phyloP scores from a whole-genome alignment of 2,888 invertebrate genomes.

The Phortica magna region DNA sequence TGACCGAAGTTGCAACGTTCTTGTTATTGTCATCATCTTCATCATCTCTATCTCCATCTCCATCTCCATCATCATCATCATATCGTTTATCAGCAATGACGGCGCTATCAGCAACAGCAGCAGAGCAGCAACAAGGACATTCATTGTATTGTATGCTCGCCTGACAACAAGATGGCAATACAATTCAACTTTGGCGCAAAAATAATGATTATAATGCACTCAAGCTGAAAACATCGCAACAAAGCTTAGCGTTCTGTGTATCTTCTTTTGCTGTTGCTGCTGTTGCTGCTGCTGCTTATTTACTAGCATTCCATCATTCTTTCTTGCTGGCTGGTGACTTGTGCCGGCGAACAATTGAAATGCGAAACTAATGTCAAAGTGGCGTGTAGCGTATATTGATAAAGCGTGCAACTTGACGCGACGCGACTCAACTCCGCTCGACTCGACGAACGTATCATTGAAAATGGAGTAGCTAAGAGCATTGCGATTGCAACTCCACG shows the following conservation, averaged over 20 bases:
- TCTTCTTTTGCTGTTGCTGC: constrained; percentile 2
- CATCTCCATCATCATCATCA: no score
- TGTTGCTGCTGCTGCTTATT: not conserved
- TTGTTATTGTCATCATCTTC: not conserved
- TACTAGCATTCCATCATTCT: not conserved
- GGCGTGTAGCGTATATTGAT: not conserved
- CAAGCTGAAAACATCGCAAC: constrained; percentile 15
- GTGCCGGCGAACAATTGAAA: not conserved
- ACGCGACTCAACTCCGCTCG: not conserved
- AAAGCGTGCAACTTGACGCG: not conserved
- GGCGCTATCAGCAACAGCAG: not conserved
- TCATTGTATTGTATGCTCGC: not conserved
- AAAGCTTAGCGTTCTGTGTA: constrained; percentile 7
- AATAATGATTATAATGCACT: constrained; percentile 22
- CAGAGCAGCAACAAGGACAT: not conserved
- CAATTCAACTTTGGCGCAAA: not conserved
- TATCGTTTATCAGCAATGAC: not conserved
- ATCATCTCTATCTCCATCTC: no score
- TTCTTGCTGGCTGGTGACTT: not conserved
- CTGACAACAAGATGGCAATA: not conserved
- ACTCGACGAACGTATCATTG: not conserved
- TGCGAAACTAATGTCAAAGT: not conserved
- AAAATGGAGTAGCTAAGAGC: not conserved
- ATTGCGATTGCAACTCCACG: not conserved
- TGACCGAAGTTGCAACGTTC: not conserved